phyloP scores from a whole-genome alignment of 30 jellyfish, hydroid and myxozoan species.

The Morbakka virulenta region DNA sequence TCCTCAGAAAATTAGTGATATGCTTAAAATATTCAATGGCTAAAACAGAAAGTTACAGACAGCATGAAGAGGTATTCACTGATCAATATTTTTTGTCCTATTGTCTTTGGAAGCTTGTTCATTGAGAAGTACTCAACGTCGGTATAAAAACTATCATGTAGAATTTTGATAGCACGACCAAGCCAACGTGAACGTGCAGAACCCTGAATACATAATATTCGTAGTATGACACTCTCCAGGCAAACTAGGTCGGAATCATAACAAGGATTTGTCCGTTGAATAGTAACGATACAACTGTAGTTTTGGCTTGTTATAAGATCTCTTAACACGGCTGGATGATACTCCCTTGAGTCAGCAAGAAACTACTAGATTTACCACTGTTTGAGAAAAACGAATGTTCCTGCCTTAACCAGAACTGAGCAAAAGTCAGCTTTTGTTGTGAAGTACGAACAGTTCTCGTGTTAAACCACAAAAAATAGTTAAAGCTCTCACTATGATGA shows the following conservation, averaged over 20 bases:
- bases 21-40: neutral
- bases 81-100: neutral
- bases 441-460: slow-evolving; percentile 26
- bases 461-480: slow-evolving; percentile 60
- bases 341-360: too few relatives aligned
- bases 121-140: neutral
- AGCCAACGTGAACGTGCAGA: neutral
- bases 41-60: neutral
- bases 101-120: neutral
- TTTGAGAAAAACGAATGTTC: neutral
- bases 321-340: too few relatives aligned
- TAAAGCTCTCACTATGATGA: slow-evolving; percentile 65
- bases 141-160: neutral
- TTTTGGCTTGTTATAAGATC: too few relatives aligned
- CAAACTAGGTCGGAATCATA: neutral
- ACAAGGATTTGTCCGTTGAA: neutral
- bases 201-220: neutral
- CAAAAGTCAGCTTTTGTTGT: neutral
- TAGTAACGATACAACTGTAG: neutral
- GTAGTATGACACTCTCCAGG: neutral
- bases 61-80: neutral
- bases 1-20: neutral
- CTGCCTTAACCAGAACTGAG: neutral
- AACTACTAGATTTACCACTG: too few relatives aligned
- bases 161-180: neutral